Evolutionary conservation across 2,797 vertebrate species (phyloP).

Genomic region (Margarornis squamiger): DNA sequence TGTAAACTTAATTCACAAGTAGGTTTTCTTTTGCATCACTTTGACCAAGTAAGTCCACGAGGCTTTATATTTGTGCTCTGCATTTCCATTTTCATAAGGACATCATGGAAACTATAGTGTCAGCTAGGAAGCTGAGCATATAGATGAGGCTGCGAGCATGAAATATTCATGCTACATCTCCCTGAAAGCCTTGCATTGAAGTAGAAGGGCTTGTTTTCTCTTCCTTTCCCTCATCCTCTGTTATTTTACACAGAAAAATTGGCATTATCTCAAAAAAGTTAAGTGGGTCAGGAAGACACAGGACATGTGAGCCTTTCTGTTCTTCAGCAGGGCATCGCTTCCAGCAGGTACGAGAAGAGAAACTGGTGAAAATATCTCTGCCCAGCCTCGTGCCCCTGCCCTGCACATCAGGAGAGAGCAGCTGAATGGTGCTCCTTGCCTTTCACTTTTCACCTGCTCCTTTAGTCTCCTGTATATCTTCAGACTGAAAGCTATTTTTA

Average conservation of each 20-base stretch:
- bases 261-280: neutral
- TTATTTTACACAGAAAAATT: neutral
- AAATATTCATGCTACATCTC: constrained; percentile 1
- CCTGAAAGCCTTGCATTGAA: neutral
- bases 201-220: neutral
- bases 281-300: neutral
- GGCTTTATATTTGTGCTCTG: neutral
- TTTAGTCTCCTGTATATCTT: neutral
- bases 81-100: neutral
- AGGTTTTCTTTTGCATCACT: neutral
- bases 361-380: neutral
- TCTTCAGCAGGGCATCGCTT: accelerated
- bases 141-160: neutral
- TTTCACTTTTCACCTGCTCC: neutral
- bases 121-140: neutral
- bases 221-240: neutral
- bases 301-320: neutral
- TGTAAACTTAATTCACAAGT: neutral
- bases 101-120: neutral
- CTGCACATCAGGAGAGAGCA: neutral
- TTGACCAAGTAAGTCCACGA: neutral
- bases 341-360: neutral
- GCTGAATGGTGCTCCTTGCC: neutral
- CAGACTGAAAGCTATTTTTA: neutral
- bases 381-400: neutral